Percentiles rank a stretch among this genome's conserved stretches.
Conservation (phyloP, 2,888 invertebrate species). For the Sepiola atlantica region DNA sequence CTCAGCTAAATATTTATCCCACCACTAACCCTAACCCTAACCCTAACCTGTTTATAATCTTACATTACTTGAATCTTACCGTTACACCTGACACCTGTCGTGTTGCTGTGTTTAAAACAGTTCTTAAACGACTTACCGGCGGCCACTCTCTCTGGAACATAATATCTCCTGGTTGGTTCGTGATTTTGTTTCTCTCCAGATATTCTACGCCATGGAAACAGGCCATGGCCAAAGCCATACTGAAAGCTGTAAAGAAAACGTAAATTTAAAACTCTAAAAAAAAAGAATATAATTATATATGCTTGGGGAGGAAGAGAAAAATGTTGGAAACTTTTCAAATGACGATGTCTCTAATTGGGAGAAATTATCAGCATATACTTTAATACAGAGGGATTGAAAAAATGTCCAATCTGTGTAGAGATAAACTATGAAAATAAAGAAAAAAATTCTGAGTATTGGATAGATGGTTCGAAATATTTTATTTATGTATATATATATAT, state of each 20-base stretch:
- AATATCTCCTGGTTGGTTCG: constrained; percentile 50
- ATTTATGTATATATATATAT: neutral
- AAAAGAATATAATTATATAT: neutral
- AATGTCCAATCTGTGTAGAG: no score
- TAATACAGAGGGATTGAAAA: no score
- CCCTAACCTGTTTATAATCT: neutral
- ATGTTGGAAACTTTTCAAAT: neutral
- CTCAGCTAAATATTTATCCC: neutral
- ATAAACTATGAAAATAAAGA: no score
- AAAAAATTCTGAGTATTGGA: no score
- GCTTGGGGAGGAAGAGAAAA: neutral
- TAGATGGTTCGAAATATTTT: no score
- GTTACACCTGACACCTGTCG: no score
- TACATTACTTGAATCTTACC: constrained; percentile 54
- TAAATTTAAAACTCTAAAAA: no score
- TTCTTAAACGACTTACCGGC: constrained; percentile 58
- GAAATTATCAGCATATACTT: no score
- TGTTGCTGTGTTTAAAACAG: no score
- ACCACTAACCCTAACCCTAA: no score
- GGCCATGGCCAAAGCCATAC: constrained; percentile 67
- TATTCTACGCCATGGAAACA: constrained; percentile 72
- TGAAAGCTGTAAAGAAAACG: constrained; percentile 62
- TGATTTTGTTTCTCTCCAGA: constrained; percentile 68
- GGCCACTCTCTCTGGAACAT: constrained; percentile 63
- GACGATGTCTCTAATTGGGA: no score